A percentile compares a stretch with the other conserved stretches of the same genome.
Evolutionary conservation across 35 echinoderm and acorn worm species (phyloP).

Genomic region (Ophiothrix spiculata): DNA sequence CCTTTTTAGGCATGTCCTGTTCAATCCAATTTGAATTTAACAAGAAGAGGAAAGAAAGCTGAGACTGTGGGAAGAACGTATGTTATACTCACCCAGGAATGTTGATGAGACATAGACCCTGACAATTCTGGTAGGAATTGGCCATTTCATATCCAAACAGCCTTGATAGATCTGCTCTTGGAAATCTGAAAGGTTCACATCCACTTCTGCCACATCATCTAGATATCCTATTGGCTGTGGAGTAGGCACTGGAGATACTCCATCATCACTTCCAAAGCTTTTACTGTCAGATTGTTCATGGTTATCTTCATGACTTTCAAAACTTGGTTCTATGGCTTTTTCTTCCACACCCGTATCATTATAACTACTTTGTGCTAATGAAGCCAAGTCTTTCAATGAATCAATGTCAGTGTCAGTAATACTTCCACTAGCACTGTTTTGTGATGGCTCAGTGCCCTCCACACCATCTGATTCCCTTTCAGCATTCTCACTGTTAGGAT

Average conservation of each 20-base stretch:
- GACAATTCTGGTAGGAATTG: constrained; percentile 43
- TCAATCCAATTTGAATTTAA: no score
- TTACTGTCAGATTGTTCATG: neutral
- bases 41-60: neutral
- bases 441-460: no score
- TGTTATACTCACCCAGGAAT: constrained; percentile 46
- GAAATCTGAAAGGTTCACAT: neutral
- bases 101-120: constrained; percentile 56
- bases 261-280: neutral
- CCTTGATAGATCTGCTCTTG: constrained; percentile 11
- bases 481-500: no score
- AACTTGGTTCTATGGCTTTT: no score
- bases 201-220: neutral
- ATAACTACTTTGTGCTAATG: no score
- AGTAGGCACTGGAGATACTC: constrained; percentile 54
- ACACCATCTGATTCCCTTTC: no score
- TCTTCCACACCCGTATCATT: no score
- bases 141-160: constrained; percentile 27
- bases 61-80: neutral
- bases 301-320: no score
- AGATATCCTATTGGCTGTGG: constrained; percentile 28
- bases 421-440: no score
- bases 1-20: no score
- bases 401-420: no score
- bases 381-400: no score